phyloP scores from a whole-genome alignment of 2,797 vertebrate genomes.

The Channa striata region DNA sequence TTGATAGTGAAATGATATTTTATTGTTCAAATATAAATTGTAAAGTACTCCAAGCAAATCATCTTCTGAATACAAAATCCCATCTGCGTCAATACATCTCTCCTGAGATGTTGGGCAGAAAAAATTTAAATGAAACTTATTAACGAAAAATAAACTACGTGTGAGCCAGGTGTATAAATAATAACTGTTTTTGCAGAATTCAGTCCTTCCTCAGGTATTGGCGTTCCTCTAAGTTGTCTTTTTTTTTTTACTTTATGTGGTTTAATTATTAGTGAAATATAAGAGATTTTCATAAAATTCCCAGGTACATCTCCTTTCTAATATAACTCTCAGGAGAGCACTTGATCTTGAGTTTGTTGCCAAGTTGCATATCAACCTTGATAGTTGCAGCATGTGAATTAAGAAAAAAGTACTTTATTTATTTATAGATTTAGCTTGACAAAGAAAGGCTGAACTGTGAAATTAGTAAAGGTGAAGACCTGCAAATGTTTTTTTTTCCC shows the following conservation, averaged over 20 bases:
- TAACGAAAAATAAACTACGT: constrained; percentile 12
- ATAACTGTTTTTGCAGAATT: not conserved
- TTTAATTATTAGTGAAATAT: not conserved
- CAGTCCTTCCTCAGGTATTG: not conserved
- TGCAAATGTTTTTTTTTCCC: too few species aligned
- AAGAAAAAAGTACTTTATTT: too few species aligned
- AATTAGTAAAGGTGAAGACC: too few species aligned
- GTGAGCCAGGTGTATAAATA: not conserved
- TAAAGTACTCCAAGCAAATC: constrained; percentile 32
- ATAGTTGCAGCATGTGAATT: not conserved
- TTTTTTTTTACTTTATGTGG: not conserved
- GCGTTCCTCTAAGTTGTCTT: not conserved
- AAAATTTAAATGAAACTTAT: constrained; percentile 17
- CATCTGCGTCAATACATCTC: constrained; percentile 3
- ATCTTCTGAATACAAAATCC: constrained; percentile 29
- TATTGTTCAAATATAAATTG: constrained; percentile 38
- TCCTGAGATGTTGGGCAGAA: constrained; percentile 17
- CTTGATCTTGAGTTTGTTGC: constrained; percentile 2
- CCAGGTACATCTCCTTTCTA: not conserved
- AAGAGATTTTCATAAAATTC: not conserved
- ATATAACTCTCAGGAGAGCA: not conserved
- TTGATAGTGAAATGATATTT: constrained; percentile 23
- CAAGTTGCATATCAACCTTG: not conserved
- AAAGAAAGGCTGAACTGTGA: too few species aligned
- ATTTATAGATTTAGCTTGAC: too few species aligned